A percentile compares a stretch with the other conserved stretches of the same genome.
These are phyloP conservation scores for Athetis lepigone DNA, from an alignment of 2,888 invertebrate genomes.

Conservation along the genomic window DNA sequence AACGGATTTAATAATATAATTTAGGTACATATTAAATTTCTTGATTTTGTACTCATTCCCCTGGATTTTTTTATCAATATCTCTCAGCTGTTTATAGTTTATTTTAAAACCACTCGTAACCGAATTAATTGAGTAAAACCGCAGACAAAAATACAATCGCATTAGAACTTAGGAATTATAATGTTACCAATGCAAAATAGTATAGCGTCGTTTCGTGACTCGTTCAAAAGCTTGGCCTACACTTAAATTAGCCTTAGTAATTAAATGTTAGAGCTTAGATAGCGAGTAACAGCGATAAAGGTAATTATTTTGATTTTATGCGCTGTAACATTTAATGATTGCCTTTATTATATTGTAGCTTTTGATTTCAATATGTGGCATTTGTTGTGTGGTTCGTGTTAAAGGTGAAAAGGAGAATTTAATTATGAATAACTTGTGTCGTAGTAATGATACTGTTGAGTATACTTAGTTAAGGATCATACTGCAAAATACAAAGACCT, in stretches of 20 bases:
- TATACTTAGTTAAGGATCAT: neutral
- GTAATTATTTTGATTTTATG: conserved; percentile 63
- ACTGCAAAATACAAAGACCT: neutral
- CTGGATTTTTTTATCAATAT: neutral
- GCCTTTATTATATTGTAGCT: conserved; percentile 51
- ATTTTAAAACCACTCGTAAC: neutral
- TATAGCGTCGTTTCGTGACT: conserved; percentile 60
- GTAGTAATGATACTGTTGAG: neutral
- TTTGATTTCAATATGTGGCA: conserved; percentile 36
- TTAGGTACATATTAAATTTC: too few species aligned
- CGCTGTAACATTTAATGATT: conserved; percentile 41
- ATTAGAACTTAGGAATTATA: conserved; percentile 28
- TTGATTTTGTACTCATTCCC: too few species aligned
- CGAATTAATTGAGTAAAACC: conserved; percentile 7
- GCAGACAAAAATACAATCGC: conserved; percentile 9
- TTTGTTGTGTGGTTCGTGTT: conserved; percentile 15
- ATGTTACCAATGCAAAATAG: conserved; percentile 32
- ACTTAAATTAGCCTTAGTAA: conserved; percentile 66
- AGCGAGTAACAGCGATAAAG: conserved; percentile 56
- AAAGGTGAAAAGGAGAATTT: neutral
- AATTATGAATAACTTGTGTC: neutral
- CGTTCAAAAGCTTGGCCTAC: conserved; percentile 45
- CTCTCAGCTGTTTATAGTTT: neutral
- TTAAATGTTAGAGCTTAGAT: conserved; percentile 59
- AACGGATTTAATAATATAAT: too few species aligned